Evolutionary conservation across 2,113 vertebrate species (phyloP), one percentile per base, ranked within the genome.

Genomic region (Columba janthina): DNA sequence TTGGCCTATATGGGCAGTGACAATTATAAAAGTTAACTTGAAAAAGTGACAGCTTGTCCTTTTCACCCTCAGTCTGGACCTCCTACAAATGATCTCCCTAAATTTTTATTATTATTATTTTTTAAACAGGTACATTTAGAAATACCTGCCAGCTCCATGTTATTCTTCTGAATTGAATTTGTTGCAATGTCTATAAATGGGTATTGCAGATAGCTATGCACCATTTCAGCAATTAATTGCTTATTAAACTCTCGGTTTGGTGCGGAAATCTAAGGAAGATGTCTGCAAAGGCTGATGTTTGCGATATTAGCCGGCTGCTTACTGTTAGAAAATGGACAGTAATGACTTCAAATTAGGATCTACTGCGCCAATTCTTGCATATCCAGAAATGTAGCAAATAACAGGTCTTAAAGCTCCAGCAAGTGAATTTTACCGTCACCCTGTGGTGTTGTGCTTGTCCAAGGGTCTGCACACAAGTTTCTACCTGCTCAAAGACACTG

Each of bases 161-260:
- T 31, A 36, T 72, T 72, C 50, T 70, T 73, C 62, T 26, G 44
- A 84, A 78, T 3, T 71, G 64, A 69, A 74, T 88, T 66, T 56
- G 64, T 67, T 81, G 69, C 56, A 76, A 17, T 62, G 79, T 28
- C 82, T 91, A n/a, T 32, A 86, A 94, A 60, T 13, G 72, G 60
- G 16, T 54, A 60, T 42, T 91, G 72, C 72, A 86, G 94, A 91
- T 74, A 90, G 90, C 62, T 58, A 58, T 96, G 94, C 95, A 94
- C 67, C 90, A 53, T 90, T 93, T 88, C 88, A 91, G 75, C 78
- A 96, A 95, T 76, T 95, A 88, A 96, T 94, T 97, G 53, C 93
- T 88, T 80, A 85, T 90, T 90, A 95, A 91, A 91, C 46, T 91
- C 50, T 48, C 36, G 69, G 56, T 77, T 90, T 87, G 84, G 53